Conservation (phyloP, 37 sponge, comb jelly and placozoan genomes). For the Eunapius fragilis region DNA sequence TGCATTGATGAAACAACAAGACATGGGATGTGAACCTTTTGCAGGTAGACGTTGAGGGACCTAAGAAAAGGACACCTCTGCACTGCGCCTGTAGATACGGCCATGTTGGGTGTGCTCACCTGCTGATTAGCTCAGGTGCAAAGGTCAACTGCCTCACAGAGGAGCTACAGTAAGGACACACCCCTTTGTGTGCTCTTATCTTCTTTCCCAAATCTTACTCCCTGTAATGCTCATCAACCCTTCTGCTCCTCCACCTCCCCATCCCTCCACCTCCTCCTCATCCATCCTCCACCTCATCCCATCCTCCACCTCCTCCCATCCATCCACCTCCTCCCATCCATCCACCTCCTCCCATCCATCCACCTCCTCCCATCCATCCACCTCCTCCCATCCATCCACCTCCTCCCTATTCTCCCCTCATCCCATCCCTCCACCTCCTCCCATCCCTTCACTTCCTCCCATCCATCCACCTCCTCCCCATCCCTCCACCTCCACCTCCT, state of each 20-base stretch:
- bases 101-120: constrained; percentile 30
- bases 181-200: not conserved
- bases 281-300: too few relatives aligned
- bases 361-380: not conserved
- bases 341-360: too few relatives aligned
- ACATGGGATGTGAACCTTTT: not conserved
- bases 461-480: not conserved
- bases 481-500: not conserved
- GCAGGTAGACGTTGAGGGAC: not conserved
- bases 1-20: not conserved
- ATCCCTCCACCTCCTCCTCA: too few relatives aligned
- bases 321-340: too few relatives aligned
- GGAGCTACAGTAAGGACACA: constrained; percentile 22
- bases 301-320: too few relatives aligned
- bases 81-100: constrained; percentile 65
- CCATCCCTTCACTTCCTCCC: not conserved
- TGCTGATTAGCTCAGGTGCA: constrained; percentile 36
- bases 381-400: not conserved
- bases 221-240: too few relatives aligned
- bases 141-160: constrained; percentile 27
- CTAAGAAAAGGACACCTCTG: constrained; percentile 42
- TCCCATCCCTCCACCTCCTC: not conserved
- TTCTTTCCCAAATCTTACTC: too few relatives aligned
- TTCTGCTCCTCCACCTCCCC: too few relatives aligned
- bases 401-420: not conserved